phyloP scores from a whole-genome alignment of 2,113 vertebrate species.

The Indri indri region DNA sequence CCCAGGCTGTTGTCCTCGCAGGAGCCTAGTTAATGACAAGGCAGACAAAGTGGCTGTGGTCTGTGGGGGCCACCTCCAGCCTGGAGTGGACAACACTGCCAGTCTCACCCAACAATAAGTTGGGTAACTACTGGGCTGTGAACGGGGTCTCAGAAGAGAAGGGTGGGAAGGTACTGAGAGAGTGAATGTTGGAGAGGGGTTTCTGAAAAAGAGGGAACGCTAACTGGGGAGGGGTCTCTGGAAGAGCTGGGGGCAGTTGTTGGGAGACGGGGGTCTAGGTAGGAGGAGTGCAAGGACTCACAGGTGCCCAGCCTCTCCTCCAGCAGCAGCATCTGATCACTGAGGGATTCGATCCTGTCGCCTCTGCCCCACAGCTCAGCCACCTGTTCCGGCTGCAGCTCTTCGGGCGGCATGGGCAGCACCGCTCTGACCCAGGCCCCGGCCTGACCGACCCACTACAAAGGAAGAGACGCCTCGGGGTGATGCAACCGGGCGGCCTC shows the following conservation, averaged over 20 bases:
- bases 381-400: conserved; percentile 68
- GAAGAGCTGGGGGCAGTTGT: background rate
- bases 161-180: background rate
- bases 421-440: conserved; percentile 70
- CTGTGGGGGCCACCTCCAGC: background rate
- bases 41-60: background rate
- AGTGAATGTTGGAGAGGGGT: background rate
- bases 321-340: conserved; percentile 81
- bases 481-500: rapidly evolving
- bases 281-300: conserved; percentile 53
- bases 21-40: conserved; percentile 60
- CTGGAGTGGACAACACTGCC: background rate
- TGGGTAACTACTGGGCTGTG: no score
- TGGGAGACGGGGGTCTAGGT: background rate
- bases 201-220: background rate
- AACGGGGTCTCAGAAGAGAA: background rate
- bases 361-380: conserved; percentile 74
- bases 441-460: conserved; percentile 69
- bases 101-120: background rate
- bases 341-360: conserved; percentile 80
- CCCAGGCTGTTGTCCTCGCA: conserved; percentile 74
- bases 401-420: conserved; percentile 72
- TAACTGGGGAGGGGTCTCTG: background rate
- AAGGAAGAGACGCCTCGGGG: background rate
- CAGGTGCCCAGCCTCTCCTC: conserved; percentile 80